A percentile compares a stretch with the other conserved stretches of the same genome.
These are phyloP conservation scores for Pseudochirops corinnae DNA, from an alignment of 2,797 vertebrate species.

Conservation along the genomic window DNA sequence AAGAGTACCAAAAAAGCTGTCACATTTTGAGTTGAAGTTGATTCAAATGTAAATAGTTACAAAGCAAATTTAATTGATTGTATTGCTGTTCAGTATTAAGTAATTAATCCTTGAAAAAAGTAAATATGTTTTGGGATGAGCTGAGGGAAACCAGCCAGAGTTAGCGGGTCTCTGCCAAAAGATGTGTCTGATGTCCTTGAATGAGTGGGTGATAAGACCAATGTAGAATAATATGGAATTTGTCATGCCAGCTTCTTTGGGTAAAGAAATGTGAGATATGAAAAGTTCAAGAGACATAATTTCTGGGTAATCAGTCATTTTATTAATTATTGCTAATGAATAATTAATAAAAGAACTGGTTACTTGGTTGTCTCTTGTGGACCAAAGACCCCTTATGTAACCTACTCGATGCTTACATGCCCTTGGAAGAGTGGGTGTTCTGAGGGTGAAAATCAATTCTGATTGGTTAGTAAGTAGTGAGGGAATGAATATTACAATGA, in stretches of 20 bases:
- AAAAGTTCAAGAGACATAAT: too few relatives aligned
- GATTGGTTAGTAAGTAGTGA: too few relatives aligned
- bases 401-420: too few relatives aligned
- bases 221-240: neutral
- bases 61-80: neutral
- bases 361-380: too few relatives aligned
- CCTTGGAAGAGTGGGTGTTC: too few relatives aligned
- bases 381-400: too few relatives aligned
- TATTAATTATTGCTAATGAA: too few relatives aligned
- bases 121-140: neutral
- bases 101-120: neutral
- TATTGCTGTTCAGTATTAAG: neutral
- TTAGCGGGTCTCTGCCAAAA: slow-evolving; percentile 1
- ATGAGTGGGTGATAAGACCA: neutral
- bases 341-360: too few relatives aligned
- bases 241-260: neutral
- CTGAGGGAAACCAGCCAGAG: slow-evolving; percentile 21
- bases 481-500: too few relatives aligned
- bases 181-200: slow-evolving; percentile 18
- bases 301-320: too few relatives aligned
- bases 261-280: slow-evolving; percentile 27
- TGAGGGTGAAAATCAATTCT: too few relatives aligned
- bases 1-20: neutral
- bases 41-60: neutral
- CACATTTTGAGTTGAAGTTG: neutral